Evolutionary conservation across 2,113 vertebrate genomes (phyloP).

Genomic region (Trinectes maculatus): DNA sequence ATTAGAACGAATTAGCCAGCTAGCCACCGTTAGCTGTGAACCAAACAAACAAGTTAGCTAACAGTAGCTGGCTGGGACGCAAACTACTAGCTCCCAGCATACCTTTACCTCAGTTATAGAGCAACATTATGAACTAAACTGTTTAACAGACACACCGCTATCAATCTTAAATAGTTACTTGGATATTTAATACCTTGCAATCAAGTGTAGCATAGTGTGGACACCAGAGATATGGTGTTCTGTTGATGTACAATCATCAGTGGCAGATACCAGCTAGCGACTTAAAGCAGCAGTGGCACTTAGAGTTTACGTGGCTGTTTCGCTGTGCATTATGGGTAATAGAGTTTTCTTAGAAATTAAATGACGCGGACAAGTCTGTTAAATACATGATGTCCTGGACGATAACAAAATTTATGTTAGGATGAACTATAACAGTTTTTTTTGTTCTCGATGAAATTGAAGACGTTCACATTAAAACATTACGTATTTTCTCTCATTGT

Average conservation of each 20-base stretch:
- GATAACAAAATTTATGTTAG: no score
- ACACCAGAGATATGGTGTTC: not conserved
- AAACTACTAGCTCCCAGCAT: not conserved
- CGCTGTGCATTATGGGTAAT: slow-evolving; percentile 80
- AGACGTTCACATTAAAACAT: not conserved
- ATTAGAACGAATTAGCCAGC: not conserved
- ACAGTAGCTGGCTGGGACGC: slow-evolving; percentile 21
- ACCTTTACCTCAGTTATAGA: not conserved
- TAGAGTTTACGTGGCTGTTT: slow-evolving; percentile 76
- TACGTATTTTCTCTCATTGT: not conserved
- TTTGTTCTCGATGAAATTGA: not conserved
- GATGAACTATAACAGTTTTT: no score
- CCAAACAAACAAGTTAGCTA: slow-evolving; percentile 12
- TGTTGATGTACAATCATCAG: not conserved
- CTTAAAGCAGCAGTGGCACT: not conserved
- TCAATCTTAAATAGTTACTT: fast-evolving
- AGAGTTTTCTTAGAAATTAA: no score
- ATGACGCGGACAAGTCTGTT: no score
- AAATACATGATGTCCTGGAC: no score
- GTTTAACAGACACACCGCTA: not conserved
- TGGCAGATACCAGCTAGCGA: not conserved
- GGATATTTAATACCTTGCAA: slow-evolving; percentile 22
- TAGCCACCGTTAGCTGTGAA: slow-evolving; percentile 31
- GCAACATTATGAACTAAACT: not conserved
- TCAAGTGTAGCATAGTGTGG: slow-evolving; percentile 30